These are phyloP conservation scores for Drosophila kuntzei DNA, from an alignment of 2,888 invertebrate species.

Conservation along the genomic window DNA sequence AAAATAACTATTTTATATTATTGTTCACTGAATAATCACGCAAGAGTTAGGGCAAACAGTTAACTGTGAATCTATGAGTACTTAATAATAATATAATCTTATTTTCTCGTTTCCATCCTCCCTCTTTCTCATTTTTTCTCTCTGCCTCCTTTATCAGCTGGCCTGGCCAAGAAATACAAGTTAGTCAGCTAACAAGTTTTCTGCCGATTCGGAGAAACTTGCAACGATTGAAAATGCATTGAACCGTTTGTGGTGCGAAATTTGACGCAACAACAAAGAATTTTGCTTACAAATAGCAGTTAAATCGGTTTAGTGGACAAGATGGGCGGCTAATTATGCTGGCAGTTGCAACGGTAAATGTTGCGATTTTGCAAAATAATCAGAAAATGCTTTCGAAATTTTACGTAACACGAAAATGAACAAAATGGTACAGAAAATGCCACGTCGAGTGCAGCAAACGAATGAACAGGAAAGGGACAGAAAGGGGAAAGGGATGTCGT, in stretches of 20 bases:
- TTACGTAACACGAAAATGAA: conserved; percentile 64
- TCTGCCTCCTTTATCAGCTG: not conserved
- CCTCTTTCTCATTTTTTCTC: not conserved
- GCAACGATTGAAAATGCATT: conserved; percentile 52
- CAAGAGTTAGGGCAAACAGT: too few species aligned
- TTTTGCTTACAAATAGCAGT: conserved; percentile 12
- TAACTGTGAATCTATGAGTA: not conserved
- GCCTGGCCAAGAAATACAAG: not conserved
- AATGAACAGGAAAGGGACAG: too few species aligned
- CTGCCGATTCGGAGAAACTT: conserved; percentile 3
- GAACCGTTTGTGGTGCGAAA: conserved; percentile 42
- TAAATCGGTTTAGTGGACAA: conserved; percentile 6
- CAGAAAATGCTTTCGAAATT: conserved; percentile 73
- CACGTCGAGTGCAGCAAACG: not conserved
- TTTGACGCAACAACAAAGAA: conserved; percentile 38
- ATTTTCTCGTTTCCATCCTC: not conserved
- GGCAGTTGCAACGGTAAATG: conserved; percentile 58
- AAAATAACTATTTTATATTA: not conserved
- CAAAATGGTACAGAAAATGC: conserved; percentile 52
- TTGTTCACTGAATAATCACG: too few species aligned
- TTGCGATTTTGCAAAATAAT: conserved; percentile 79
- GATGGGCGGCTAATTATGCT: conserved; percentile 61
- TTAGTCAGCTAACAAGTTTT: not conserved
- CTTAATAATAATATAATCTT: not conserved
- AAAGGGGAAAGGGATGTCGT: not conserved